Conservation (phyloP, 2,888 invertebrate genomes). For the Himalopsyche japonica region DNA sequence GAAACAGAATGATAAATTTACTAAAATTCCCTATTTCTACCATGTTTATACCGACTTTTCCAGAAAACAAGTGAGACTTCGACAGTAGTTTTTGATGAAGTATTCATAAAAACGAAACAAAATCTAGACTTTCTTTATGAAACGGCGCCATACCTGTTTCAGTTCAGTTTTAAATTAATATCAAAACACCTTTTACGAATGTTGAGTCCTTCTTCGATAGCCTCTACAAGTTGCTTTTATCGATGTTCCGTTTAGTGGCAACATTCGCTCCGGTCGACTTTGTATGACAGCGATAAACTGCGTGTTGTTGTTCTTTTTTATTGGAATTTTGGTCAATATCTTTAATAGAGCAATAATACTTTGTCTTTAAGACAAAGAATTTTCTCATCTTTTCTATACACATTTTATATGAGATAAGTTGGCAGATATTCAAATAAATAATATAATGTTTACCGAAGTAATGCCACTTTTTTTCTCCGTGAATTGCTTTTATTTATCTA, state of each 20-base stretch:
- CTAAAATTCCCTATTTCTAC: no score
- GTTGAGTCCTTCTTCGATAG: neutral
- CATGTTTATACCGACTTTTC: no score
- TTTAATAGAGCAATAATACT: conserved; percentile 1
- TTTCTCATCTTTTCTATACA: neutral
- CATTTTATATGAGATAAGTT: neutral
- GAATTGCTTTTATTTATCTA: neutral
- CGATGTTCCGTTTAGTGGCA: neutral
- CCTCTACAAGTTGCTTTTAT: neutral
- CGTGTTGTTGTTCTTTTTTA: neutral
- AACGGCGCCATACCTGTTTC: no score
- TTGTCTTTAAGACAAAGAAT: neutral
- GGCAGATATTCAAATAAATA: neutral
- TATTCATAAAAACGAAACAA: no score
- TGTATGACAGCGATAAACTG: neutral
- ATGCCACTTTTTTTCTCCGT: neutral
- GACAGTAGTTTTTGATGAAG: no score
- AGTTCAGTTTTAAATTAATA: neutral
- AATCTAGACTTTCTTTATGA: no score
- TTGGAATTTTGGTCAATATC: neutral
- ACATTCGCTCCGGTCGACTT: neutral
- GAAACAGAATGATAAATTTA: no score
- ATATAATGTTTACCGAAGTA: neutral
- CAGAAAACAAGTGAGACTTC: no score
- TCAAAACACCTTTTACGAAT: neutral